Base-by-base conservation (phyloP, 2,113 vertebrate genomes). In the Cochlearius cochlearius region DNA sequence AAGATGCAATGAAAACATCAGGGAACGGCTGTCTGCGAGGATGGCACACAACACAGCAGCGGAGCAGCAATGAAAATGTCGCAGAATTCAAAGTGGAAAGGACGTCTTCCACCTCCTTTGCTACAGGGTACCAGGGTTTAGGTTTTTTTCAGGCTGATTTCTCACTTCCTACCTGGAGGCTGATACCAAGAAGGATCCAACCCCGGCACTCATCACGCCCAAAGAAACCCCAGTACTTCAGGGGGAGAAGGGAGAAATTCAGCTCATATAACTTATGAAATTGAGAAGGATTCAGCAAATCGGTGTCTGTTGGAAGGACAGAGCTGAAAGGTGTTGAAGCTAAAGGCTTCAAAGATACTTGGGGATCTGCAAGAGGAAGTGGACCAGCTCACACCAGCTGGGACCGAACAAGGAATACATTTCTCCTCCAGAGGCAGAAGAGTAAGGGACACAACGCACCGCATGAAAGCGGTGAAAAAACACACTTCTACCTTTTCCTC, bases 41-140 rank as follows among this genome's bases (percentile, higher is more conserved):
- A 60, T 10, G 47, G 27, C 2, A 2, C 32, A 21, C 18, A 52
- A 81, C 29, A 25, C 0, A 0, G 27, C 47, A 39, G 58, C 5
- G 0, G 7, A 62, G 38, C 27, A 78, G n/a, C 38, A 74, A 56
- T 4, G 36, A 58, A 73, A 88, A 71, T 12, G 45, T 4, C 1
- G 0, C 50, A 41, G 45, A 77, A 75, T 39, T 53, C 64, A n/a
- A 87, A 89, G 50, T 1, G 0, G 36, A 86, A 86, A 45, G 34
- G 21, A 43, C 2, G 2, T 12, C 15, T 74, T 52, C 22, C 19
- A 71, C 7, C n/a, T 75, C n/a, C 17, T 86, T 49, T 64, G 39
- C 63, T 73, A 21, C 5, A 21, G 41, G 38, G 12, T 32, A 21
- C 4, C 10, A 60, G 7, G 9, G 12, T 52, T 76, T 27, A 41